A percentile compares a stretch with the other conserved stretches of the same genome.
Conservation (phyloP, 2,888 invertebrate species). For the Rhynchonema sp. region DNA sequence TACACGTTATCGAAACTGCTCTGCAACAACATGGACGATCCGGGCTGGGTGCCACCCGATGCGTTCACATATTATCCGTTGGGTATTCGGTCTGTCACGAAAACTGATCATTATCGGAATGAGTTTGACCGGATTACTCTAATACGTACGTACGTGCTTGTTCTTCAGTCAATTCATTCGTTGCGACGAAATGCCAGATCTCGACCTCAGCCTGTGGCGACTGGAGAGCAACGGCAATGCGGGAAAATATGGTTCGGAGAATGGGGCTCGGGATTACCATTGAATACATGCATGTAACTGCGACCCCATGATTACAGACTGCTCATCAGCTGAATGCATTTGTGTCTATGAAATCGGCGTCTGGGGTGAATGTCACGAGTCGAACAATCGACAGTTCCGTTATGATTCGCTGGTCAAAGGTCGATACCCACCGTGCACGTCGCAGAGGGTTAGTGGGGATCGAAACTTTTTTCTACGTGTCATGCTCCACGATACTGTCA, state of each 20-base stretch:
- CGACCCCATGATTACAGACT: no score
- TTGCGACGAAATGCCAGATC: slow-evolving; percentile 5
- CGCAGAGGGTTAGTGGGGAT: neutral
- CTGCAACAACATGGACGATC: slow-evolving; percentile 76
- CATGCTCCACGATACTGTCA: neutral
- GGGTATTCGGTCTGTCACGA: neutral
- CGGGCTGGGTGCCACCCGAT: slow-evolving; percentile 51
- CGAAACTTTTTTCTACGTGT: neutral
- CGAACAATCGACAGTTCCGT: neutral
- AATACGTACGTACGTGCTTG: neutral
- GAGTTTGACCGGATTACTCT: no score
- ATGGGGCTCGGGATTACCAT: no score
- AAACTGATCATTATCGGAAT: no score
- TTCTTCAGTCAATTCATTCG: neutral
- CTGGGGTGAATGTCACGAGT: neutral
- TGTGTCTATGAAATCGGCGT: neutral
- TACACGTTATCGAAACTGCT: slow-evolving; percentile 55
- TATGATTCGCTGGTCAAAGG: neutral
- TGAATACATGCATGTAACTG: no score
- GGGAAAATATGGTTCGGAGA: slow-evolving; percentile 1
- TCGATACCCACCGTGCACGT: neutral
- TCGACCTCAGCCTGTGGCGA: slow-evolving; percentile 8
- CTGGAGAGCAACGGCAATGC: neutral
- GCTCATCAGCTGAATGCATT: neutral
- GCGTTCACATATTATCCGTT: slow-evolving; percentile 39